phyloP scores from a whole-genome alignment of 2,888 invertebrate species.

The Euzetes globulus region DNA sequence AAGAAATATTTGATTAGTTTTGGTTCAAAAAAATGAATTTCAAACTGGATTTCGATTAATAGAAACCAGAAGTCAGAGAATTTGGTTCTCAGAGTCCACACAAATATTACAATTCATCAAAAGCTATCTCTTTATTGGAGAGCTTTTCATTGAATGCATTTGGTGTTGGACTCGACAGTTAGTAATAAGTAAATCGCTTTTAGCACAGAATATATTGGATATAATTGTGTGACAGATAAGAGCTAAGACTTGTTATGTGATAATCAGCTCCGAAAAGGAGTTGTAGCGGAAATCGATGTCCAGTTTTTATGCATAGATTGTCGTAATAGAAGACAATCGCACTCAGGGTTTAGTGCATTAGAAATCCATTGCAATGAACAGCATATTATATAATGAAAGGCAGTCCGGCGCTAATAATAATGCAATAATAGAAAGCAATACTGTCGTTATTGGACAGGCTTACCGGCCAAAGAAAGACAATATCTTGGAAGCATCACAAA shows the following conservation, averaged over 20 bases:
- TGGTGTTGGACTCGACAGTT: too few relatives aligned
- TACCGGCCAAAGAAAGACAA: constrained; percentile 6
- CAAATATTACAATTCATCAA: too few relatives aligned
- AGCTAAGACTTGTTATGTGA: background rate
- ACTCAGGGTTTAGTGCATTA: background rate
- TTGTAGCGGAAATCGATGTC: background rate
- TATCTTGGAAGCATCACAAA: constrained; percentile 14
- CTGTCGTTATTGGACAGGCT: background rate
- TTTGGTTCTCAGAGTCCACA: too few relatives aligned
- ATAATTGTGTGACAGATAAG: background rate
- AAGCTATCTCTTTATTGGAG: too few relatives aligned
- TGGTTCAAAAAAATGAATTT: too few relatives aligned
- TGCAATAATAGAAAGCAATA: background rate
- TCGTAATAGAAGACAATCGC: background rate
- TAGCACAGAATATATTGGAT: background rate
- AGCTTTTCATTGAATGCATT: too few relatives aligned
- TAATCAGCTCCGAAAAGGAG: background rate
- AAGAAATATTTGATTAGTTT: too few relatives aligned
- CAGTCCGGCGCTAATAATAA: too few relatives aligned
- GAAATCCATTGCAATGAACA: background rate
- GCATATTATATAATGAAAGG: background rate
- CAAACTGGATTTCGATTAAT: too few relatives aligned
- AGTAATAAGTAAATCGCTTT: background rate
- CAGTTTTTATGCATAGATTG: background rate
- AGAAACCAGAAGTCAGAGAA: too few relatives aligned